These are phyloP conservation scores for Tricholaema leucomelas DNA, from an alignment of 2,113 vertebrate species.

Conservation along the genomic window DNA sequence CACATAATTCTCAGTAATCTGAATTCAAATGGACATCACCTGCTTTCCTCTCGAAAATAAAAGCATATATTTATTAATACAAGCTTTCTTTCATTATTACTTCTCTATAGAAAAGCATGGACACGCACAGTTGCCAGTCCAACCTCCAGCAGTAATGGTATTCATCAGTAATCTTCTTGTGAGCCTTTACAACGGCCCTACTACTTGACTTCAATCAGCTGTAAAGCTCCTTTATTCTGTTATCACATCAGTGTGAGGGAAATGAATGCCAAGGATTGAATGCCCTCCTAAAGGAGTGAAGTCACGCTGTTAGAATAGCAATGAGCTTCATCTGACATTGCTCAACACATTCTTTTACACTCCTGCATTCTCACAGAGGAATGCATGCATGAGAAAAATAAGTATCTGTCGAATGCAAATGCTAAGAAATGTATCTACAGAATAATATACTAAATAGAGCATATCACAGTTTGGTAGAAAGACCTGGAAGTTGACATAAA, in stretches of 20 bases:
- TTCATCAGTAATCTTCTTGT: constrained; percentile 60
- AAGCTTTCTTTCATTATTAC: background rate
- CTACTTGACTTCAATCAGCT: constrained; percentile 75
- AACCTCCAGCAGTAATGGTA: constrained; percentile 43
- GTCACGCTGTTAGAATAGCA: constrained; percentile 55
- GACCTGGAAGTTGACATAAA: constrained; percentile 6
- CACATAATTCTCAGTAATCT: background rate
- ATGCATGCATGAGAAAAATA: constrained; percentile 47
- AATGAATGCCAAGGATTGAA: constrained; percentile 69
- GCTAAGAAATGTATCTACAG: constrained; percentile 8
- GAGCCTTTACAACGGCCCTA: constrained; percentile 56
- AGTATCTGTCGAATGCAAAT: background rate
- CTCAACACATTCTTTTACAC: background rate
- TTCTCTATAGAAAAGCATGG: constrained; percentile 4
- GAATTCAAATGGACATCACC: background rate
- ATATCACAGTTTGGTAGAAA: constrained; percentile 5
- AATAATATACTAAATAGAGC: constrained; percentile 36
- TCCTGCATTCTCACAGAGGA: constrained; percentile 19
- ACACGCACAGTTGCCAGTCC: constrained; percentile 35
- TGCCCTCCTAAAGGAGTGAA: constrained; percentile 41
- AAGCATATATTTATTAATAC: constrained; percentile 11
- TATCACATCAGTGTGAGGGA: constrained; percentile 66
- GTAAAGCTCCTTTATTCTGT: constrained; percentile 71
- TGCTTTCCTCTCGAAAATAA: background rate
- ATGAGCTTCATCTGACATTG: constrained; percentile 43